Base-by-base conservation (phyloP, 2,888 invertebrate genomes). In the Melieria picta region DNA sequence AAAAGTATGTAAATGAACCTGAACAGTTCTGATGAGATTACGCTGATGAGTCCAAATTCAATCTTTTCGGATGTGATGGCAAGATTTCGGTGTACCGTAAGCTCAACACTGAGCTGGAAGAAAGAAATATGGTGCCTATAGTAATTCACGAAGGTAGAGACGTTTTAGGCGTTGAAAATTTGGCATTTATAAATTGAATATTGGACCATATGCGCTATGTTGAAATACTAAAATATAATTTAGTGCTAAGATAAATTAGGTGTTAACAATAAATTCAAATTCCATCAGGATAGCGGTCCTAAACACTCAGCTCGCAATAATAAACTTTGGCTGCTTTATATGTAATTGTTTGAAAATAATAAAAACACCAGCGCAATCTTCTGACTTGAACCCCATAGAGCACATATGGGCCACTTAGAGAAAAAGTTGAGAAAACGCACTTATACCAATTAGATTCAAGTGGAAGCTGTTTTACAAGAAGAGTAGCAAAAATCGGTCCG, bases 81-180 rank as follows among this genome's bases (percentile, higher is more conserved):
- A 64, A 64, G 52, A 43, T 64, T 13, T 50, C 55, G 0, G 65
- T 65, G 7, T 55, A 56, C 13, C 43, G 43, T n/a, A 65, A 55
- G 10, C 56, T 52, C 11, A 65, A 65, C 13, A n/a, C 43, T 43
- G 46, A 65, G n/a, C 56, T 65, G 43, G 65, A 65, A 56, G 46
- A 66, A 30, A 45, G 66, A 57, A 66, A 66, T 57, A 66, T 66
- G 57, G 57, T 57, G 16, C 57, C 66, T n/a, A 65, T 47, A 13
- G 47, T 56, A 11, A 56, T 46, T 46, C 43, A 65, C 52, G 7
- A 7, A 52, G 52, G 52, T 9, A 0, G 10, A 7, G 7, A 13
- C 11, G 3, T 50, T 10, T 10, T 50, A 50, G 50, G 5, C n/a
- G 55, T 56, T 46, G 65, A n/a, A 13, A 62, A 62, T 11, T 64